These are phyloP conservation scores for Schrankia costaestrigalis DNA, from an alignment of 2,888 invertebrate species.

Conservation along the genomic window DNA sequence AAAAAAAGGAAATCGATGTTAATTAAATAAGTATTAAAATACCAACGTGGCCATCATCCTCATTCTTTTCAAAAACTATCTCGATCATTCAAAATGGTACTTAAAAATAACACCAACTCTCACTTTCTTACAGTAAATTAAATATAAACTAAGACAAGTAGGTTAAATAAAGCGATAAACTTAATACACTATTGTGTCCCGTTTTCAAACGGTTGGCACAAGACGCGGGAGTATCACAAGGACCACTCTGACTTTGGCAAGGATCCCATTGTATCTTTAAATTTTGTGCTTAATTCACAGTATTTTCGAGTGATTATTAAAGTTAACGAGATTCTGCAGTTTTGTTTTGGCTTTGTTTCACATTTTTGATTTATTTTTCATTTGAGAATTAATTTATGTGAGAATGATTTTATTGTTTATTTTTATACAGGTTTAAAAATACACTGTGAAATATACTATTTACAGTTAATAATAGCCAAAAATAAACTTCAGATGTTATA, in stretches of 20 bases:
- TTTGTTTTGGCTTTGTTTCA: constrained; percentile 21
- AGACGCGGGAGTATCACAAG: constrained; percentile 44
- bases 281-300: constrained; percentile 65
- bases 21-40: background rate
- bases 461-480: too few relatives aligned
- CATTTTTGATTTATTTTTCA: constrained; percentile 4
- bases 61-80: too few relatives aligned
- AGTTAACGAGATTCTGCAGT: constrained; percentile 55
- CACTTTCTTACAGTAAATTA: too few relatives aligned
- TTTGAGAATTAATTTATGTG: too few relatives aligned
- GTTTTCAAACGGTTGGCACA: constrained; percentile 32
- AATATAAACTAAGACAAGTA: constrained; percentile 20
- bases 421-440: too few relatives aligned
- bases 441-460: too few relatives aligned
- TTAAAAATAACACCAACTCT: too few relatives aligned
- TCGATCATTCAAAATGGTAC: background rate
- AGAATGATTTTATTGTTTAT: too few relatives aligned
- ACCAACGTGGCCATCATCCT: background rate
- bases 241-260: constrained; percentile 69
- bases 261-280: constrained; percentile 74
- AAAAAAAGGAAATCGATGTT: background rate
- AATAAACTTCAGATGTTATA: too few relatives aligned
- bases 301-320: constrained; percentile 67
- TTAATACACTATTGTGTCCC: constrained; percentile 44
- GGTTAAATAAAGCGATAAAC: constrained; percentile 49